Conservation (phyloP, 2,888 invertebrate genomes). For the Tetragonisca angustula region DNA sequence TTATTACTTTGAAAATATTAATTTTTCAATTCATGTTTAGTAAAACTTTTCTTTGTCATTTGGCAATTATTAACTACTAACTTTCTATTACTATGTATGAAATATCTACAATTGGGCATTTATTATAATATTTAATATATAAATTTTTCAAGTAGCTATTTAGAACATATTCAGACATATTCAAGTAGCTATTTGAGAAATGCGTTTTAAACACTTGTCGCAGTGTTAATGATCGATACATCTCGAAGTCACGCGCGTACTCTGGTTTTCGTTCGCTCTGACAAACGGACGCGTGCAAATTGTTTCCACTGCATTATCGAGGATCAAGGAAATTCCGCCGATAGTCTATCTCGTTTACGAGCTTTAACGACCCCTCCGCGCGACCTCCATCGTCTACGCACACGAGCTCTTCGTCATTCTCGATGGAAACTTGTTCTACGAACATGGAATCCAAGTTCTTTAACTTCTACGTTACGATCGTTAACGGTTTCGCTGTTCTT, state of each 20-base stretch:
- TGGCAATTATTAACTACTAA: too few species aligned
- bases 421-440: slow-evolving; percentile 35
- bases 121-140: too few species aligned
- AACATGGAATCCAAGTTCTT: slow-evolving; percentile 26
- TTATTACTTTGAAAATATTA: too few species aligned
- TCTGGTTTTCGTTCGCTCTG: slow-evolving; percentile 49
- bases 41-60: too few species aligned
- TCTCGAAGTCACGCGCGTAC: slow-evolving; percentile 23
- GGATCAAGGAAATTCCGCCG: slow-evolving; percentile 73
- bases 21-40: too few species aligned
- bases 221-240: slow-evolving; percentile 21
- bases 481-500: slow-evolving; percentile 27
- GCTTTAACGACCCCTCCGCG: slow-evolving; percentile 66
- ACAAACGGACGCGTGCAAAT: slow-evolving; percentile 69
- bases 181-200: not conserved
- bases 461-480: slow-evolving; percentile 2
- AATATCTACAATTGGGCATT: too few species aligned
- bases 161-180: not conserved
- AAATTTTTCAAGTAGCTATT: too few species aligned
- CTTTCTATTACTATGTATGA: too few species aligned
- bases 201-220: not conserved
- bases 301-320: slow-evolving; percentile 72
- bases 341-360: slow-evolving; percentile 72
- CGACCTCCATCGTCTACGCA: slow-evolving; percentile 55
- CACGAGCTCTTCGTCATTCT: slow-evolving; percentile 48